These are phyloP conservation scores for Rhombomys opimus DNA, from an alignment of 2,113 vertebrate genomes.

Conservation along the genomic window DNA sequence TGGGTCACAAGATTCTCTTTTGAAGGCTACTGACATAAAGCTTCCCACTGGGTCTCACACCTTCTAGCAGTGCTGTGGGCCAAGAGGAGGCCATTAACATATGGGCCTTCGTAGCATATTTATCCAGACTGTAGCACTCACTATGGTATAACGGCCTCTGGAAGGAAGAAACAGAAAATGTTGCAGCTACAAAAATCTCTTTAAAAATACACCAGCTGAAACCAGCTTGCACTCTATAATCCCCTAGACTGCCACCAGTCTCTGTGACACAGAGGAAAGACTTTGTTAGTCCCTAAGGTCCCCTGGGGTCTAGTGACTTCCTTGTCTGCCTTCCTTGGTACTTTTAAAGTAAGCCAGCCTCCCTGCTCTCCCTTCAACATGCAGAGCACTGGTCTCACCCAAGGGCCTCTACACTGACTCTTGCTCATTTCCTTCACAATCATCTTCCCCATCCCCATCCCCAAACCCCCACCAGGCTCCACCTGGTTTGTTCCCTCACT, in stretches of 20 bases:
- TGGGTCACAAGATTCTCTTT: background rate
- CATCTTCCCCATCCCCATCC: background rate
- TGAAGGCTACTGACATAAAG: background rate
- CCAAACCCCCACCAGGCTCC: background rate
- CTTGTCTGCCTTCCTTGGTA: background rate
- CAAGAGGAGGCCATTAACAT: background rate
- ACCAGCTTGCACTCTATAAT: background rate
- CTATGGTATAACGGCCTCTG: background rate
- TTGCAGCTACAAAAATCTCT: background rate
- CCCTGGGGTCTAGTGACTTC: background rate
- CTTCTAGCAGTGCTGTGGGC: background rate
- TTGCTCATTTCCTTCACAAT: background rate
- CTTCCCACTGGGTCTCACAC: background rate
- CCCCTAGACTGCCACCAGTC: background rate
- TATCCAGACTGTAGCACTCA: background rate
- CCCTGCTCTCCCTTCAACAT: background rate
- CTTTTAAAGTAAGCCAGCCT: background rate
- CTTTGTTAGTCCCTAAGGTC: background rate
- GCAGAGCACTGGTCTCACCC: background rate
- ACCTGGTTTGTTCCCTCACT: background rate
- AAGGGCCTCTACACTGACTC: background rate
- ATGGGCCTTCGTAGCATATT: background rate
- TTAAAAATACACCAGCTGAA: accelerated
- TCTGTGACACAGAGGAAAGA: background rate
- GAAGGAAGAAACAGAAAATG: background rate